Conservation (phyloP, 2,888 invertebrate genomes). For the Dicranocentrus wangi region DNA sequence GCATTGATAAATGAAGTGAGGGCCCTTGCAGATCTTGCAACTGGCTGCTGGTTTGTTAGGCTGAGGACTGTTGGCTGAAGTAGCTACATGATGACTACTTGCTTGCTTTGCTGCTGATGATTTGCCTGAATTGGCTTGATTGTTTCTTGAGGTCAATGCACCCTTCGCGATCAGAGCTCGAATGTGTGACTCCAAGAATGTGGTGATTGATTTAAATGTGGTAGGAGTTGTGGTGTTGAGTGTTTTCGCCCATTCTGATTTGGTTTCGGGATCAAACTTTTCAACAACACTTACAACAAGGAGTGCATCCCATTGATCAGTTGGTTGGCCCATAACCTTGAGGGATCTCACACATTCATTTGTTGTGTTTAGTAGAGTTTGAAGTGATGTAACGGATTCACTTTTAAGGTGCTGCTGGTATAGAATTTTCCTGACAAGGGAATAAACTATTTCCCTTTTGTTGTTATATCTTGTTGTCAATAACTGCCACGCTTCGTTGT, state of each 20-base stretch:
- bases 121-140: too few species aligned
- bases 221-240: not conserved
- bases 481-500: conserved; percentile 48
- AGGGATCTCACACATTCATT: conserved; percentile 15
- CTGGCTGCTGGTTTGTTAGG: too few species aligned
- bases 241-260: conserved; percentile 19
- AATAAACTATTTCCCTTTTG: conserved; percentile 22
- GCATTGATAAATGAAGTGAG: conserved; percentile 10
- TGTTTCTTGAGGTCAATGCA: not conserved
- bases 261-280: conserved; percentile 26
- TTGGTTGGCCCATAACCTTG: conserved; percentile 10
- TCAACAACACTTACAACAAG: conserved; percentile 1
- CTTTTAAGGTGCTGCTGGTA: not conserved
- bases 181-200: conserved; percentile 20
- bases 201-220: not conserved
- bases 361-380: conserved; percentile 21
- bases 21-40: too few species aligned
- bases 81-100: not conserved
- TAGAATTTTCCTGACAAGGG: conserved; percentile 2
- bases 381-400: not conserved
- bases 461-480: conserved; percentile 47
- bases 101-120: not conserved
- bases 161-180: conserved; percentile 14
- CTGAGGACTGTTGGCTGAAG: too few species aligned
- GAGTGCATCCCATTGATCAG: conserved; percentile 20